Evolutionary conservation across 1,140 invertebrate genomes (phyloP), one percentile per base, ranked within the genome.

Genomic region (Wasmannia auropunctata): DNA sequence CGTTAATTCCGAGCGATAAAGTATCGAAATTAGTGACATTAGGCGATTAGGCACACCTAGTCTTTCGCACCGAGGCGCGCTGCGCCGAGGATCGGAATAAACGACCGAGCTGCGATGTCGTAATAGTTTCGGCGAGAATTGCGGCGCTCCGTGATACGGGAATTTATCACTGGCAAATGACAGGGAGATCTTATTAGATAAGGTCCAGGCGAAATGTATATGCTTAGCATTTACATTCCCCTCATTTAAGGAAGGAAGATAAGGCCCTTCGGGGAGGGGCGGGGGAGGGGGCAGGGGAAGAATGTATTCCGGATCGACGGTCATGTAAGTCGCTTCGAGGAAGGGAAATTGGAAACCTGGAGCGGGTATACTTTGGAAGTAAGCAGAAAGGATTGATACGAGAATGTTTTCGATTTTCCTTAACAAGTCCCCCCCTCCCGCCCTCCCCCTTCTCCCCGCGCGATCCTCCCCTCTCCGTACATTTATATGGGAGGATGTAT

Each of bases 401-500:
- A 60, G 86, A 90, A 88, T 91, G 92, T 88, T 90, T 91, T 92
- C 90, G 90, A 88, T 92, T 92, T 92, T 93, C 85, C 80, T 88
- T 94, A 94, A 94, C 93, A 94, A 94, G 92, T n/a, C n/a, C n/a
- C n/a, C n/a, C n/a, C n/a, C n/a, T n/a, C n/a, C n/a, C n/a, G n/a
- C n/a, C n/a, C n/a, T n/a, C n/a, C n/a, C n/a, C n/a, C n/a, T n/a
- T n/a, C n/a, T n/a, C 91, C 88, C 81, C 58, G 72, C 63, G 63
- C 90, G 80, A 88, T 87, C 89, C 92, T 91, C 88, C 16, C 43
- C 90, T 91, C 85, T 90, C n/a, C 91, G 92, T 94, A 92, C 91
- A 92, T 94, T 94, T 93, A 93, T 94, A 93, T 92, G 10, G 87
- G 88, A 88, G 92, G 90, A 93, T 92, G 91, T 92, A 92, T 92